Evolutionary conservation across 1,140 invertebrate species (phyloP), one percentile per base, ranked within the genome.

Genomic region (Branchinecta lynchi): DNA sequence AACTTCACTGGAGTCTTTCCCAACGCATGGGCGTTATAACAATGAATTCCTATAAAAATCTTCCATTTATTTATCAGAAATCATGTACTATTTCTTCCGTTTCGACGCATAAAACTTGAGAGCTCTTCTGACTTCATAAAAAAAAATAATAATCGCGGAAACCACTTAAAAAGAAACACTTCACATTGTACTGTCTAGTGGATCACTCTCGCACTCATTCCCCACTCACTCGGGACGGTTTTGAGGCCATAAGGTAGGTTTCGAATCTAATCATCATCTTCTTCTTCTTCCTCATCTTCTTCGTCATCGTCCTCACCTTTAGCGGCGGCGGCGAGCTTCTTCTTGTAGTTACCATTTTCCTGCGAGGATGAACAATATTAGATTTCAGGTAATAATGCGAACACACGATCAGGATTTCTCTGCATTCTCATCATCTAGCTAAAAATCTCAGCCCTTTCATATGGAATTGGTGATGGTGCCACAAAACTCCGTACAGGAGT

Each of bases 331-430:
- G 85, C 82, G 75, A 82, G 78, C 78, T 85, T 87, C 79, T 88
- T 88, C 80, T 89, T 89, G 80, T 89, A 89, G 67, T 86, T 87
- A 72, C 86, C 87, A 86, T 88, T 87, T 80, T 87, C 86, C 86
- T 87, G 74, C 17, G 45, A 45, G 75, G 65, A 74, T 71, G 75
- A 74, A 77, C 72, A 73, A 74, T 71, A 77, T 32, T 32, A 32
- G 32, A 32, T 32, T 32, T 32, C 32, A 32, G 32, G 32, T 32
- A 32, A 5, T 32, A 66, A 73, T 10, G 12, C 8, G n/a, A 45
- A 66, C 8, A 68, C 21, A 43, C 32, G 71, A 69, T 6, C 66
- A 21, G 8, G 10, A 32, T 71, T 17, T 43, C 15, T 15, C 51
- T 15, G 51, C 12, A 60, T 3, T 15, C 3, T 20, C 12, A 20